Base-by-base conservation (phyloP, 2,113 vertebrate species). In the Oreotrochilus melanogaster region DNA sequence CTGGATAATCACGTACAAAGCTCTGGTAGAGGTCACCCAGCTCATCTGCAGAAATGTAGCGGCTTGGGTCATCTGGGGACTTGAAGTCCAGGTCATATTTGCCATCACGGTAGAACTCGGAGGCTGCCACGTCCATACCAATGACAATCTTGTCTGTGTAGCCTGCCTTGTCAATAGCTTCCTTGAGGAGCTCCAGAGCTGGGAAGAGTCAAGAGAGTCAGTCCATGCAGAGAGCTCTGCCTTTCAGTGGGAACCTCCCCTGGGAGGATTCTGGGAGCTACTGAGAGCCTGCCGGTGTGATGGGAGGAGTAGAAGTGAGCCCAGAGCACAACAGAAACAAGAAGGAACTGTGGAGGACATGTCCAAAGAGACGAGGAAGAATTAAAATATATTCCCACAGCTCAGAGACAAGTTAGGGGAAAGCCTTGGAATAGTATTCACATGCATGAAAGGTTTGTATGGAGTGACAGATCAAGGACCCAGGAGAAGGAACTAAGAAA, bases 1-100 rank as follows among this genome's bases (percentile, higher is more conserved):
- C 99, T 98, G 99, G 99, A 94, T 99, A 99, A 95, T 99, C 98
- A 89, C 98, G 98, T 84, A 99, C 98, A 85, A 99, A 99, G 96
- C 98, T 98, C 89, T 99, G 98, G 97, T 99, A 99, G 95, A 99
- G 99, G 81, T 98, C 95, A 0, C 98, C 98, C 89, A 99, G 97
- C 97, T 99, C 98, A 75, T 99, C 98, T 10, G 97, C 98, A 11
- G 98, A 98, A 96, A 99, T 99, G 94, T 98, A 99, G 84, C 99
- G 98, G 58, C 98, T 98, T 51, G 98, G 98, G 35, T 99, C 98
- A 30, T 99, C 98, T 0, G 99, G 98, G 42, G 99, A 99, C 96
- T 99, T 99, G 95, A 99, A 99, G 96, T 99, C 99, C 95, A 99
- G 97, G 97, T 99, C 99, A 0, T 99, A 99, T 96, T 99, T 99